Conservation (phyloP, 1,140 invertebrate species). For the Phthorimaea operculella region DNA sequence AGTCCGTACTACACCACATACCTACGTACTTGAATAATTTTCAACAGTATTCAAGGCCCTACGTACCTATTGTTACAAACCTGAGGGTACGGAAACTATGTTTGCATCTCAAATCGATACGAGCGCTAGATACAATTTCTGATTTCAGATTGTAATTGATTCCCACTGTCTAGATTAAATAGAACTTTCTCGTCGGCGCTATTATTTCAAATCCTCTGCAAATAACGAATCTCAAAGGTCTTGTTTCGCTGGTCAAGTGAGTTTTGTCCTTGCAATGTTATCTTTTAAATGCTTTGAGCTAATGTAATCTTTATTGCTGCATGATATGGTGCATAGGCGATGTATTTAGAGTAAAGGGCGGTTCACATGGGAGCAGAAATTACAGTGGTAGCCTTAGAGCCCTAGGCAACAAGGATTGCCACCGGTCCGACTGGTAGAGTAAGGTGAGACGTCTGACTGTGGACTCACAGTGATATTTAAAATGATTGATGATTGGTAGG, state of each 20-base stretch:
- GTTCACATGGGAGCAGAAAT: slow-evolving; percentile 12
- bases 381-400: slow-evolving; percentile 18
- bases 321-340: not conserved
- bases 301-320: not conserved
- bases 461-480: slow-evolving; percentile 27
- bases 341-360: not conserved
- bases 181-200: not conserved
- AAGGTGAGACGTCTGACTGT: slow-evolving; percentile 21
- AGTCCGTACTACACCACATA: no score
- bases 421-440: slow-evolving; percentile 35
- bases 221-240: not conserved
- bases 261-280: not conserved
- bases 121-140: slow-evolving; percentile 4
- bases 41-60: no score
- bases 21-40: no score
- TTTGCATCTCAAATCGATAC: slow-evolving; percentile 10
- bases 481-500: slow-evolving; percentile 48
- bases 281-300: not conserved
- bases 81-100: no score
- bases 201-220: not conserved
- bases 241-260: not conserved
- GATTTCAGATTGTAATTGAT: slow-evolving; percentile 20
- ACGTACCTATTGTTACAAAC: no score
- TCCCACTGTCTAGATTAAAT: slow-evolving; percentile 9
- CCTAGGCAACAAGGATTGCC: slow-evolving; percentile 23